Base-by-base conservation (phyloP, 2,888 invertebrate genomes). In the Cistogaster globosa region DNA sequence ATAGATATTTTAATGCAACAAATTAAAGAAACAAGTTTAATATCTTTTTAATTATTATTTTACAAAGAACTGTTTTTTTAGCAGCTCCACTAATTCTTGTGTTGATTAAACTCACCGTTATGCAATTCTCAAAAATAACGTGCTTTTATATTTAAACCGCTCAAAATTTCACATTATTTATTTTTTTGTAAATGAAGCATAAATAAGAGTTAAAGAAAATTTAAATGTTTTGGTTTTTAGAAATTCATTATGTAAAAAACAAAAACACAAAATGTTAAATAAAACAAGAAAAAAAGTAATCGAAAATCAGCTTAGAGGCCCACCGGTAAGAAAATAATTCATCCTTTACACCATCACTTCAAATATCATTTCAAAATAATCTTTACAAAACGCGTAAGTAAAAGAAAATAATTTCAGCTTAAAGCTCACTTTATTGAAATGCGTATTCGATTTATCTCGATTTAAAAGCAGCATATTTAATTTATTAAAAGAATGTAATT, bases 171-270 rank as follows among this genome's bases (percentile, higher is more conserved):
- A 65, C 85, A 85, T 85, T 84, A 45, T 77, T 75, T 79, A 5
- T 32, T 26, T 32, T 2, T 84, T 87, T 80, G 87, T 87, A 87
- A 86, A 88, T 84, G 87, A 88, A 88, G 87, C 88, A 82, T 82
- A 85, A 82, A 71, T 82, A 85, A 75, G 82, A 85, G 85, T 85
- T 82, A 82, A 82, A 85, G 82, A 85, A 82, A 85, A 87, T 88
- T 87, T 86, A 80, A 88, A 87, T 84, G 77, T 82, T 87, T 87
- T 80, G 81, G 51, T 78, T 86, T 83, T 84, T 69, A 79, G 65
- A 79, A 77, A 71, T 71, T 77, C 53, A 84, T 84, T 82, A 80
- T 79, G 78, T 79, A 48, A 63, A 74, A 84, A 81, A 81, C 72
- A 65, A 74, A 84, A 76, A 76, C 8, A 32, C 6, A 32, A 32